Evolutionary conservation across 2,888 invertebrate species (phyloP), one percentile per base, ranked within the genome.

Genomic region (Drosophila atripex): DNA sequence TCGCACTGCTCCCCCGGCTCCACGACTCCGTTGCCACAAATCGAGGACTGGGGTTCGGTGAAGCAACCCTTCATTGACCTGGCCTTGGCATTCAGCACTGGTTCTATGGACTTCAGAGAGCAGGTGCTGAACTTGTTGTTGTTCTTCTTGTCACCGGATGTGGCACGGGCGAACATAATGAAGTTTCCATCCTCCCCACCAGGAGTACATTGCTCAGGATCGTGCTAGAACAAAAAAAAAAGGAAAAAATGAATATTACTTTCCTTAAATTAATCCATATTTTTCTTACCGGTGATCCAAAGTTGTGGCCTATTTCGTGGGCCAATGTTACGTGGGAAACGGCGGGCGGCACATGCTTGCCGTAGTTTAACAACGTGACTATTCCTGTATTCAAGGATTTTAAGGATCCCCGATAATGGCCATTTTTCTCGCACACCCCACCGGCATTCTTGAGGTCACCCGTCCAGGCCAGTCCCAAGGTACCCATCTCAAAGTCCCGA

Each of bases 271-370:
- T 1, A 5, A 2, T 28, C 3, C 1, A 1, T 25, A 35, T 35
- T 18, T 1, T 2, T 7, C 41, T 94, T 93, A 97, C 97, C 91
- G 98, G 98, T 55, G 98, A 98, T 75, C 99, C 99, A 91, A 99
- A 99, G 93, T 99, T 99, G 93, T 99, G 99, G 61, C 99, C 99
- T 89, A 99, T 98, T 93, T 99, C 99, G 92, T 99, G 99, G 14
- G 99, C 99, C 78, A 99, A 94, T 3, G 99, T 99, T 77, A 99
- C 97, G 92, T 99, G 98, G 11, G 98, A 98, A 46, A 99, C 99
- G 55, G 98, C 97, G n/a, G 98, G 97, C 66, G 99, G 98, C 71
- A 99, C 99, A 92, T 98, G 97, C 92, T 98, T 98, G 66, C 98
- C 98, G 93, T 99, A 99, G 93, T 99, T 99, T 74, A 99, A 93